phyloP scores from a whole-genome alignment of 2,888 invertebrate species.

The Thymelicus sylvestris region DNA sequence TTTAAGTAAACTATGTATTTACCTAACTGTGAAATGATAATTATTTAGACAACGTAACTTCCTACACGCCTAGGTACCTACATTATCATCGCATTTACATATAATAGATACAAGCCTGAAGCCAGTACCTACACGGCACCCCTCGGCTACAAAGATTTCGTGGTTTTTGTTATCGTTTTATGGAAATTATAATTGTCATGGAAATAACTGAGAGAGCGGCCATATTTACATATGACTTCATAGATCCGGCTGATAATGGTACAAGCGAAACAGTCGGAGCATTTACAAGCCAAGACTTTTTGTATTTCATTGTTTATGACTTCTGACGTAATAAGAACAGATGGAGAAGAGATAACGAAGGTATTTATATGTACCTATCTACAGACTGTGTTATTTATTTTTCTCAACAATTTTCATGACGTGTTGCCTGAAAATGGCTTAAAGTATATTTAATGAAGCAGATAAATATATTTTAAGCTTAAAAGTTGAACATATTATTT shows the following conservation, averaged over 20 bases:
- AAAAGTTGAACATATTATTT: too few relatives aligned
- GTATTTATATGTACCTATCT: too few relatives aligned
- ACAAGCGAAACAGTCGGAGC: constrained; percentile 18
- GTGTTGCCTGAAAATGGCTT: too few relatives aligned
- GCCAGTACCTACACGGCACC: constrained; percentile 13
- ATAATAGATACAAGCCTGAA: constrained; percentile 20
- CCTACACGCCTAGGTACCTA: neutral
- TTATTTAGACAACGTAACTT: neutral
- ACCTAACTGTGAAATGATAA: constrained; percentile 49
- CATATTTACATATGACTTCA: constrained; percentile 60
- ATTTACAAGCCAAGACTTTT: constrained; percentile 17
- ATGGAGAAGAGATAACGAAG: neutral
- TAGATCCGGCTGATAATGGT: constrained; percentile 64
- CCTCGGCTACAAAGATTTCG: constrained; percentile 21
- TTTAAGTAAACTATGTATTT: neutral
- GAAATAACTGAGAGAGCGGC: constrained; percentile 73
- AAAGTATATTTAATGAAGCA: too few relatives aligned
- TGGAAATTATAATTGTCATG: constrained; percentile 77
- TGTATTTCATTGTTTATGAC: constrained; percentile 7
- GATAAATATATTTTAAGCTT: too few relatives aligned
- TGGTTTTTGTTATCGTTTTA: constrained; percentile 74
- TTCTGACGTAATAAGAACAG: neutral
- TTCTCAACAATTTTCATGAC: too few relatives aligned
- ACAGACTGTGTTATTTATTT: too few relatives aligned
- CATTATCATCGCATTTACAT: constrained; percentile 4